phyloP scores from a whole-genome alignment of 2,888 invertebrate species.

The Ligdia adustata region DNA sequence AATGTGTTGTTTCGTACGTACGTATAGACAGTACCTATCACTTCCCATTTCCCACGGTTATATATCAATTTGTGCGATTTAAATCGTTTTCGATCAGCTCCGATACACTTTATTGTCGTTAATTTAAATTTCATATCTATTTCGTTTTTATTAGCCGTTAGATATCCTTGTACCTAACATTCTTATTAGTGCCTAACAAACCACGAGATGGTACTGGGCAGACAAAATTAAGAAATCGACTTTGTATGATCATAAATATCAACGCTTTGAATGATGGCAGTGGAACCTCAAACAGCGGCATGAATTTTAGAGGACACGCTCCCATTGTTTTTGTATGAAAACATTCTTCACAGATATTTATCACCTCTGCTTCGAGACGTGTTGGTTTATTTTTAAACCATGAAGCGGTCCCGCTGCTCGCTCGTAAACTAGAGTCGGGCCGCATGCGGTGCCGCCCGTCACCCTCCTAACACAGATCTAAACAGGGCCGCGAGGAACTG shows the following conservation, averaged over 20 bases:
- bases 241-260: too few relatives aligned
- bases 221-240: too few relatives aligned
- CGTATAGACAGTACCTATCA: constrained; percentile 42
- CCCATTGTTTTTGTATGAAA: not conserved
- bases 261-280: not conserved
- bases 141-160: constrained; percentile 21
- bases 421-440: constrained; percentile 8
- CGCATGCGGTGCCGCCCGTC: constrained; percentile 2
- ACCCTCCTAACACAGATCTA: constrained; percentile 19
- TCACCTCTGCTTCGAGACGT: not conserved
- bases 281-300: not conserved
- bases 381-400: constrained; percentile 16
- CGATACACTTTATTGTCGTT: constrained; percentile 46
- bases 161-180: constrained; percentile 6
- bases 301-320: constrained; percentile 2
- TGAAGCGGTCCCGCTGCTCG: constrained; percentile 7
- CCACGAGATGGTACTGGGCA: too few relatives aligned
- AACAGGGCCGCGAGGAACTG: constrained; percentile 21
- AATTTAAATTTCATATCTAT: constrained; percentile 45
- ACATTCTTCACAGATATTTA: not conserved
- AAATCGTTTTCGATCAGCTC: constrained; percentile 62
- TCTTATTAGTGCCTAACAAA: constrained; percentile 1
- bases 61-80: constrained; percentile 69
- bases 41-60: constrained; percentile 63
- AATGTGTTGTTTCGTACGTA: constrained; percentile 1